Conservation (phyloP, 2,113 vertebrate genomes). For the Neodon shergylaensis region DNA sequence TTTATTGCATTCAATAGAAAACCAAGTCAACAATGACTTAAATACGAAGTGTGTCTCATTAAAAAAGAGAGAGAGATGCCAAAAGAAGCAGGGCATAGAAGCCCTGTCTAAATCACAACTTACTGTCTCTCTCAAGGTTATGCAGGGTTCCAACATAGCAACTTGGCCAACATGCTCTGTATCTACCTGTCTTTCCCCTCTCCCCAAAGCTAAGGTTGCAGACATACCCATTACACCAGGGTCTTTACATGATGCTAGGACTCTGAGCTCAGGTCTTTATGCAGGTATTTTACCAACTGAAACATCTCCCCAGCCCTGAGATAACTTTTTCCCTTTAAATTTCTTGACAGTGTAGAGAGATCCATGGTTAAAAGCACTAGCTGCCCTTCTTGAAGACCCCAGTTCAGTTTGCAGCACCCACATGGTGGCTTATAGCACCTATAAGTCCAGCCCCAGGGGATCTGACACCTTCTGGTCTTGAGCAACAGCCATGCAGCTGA, state of each 20-base stretch:
- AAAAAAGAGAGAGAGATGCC: background rate
- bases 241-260: background rate
- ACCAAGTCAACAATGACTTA: background rate
- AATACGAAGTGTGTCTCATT: background rate
- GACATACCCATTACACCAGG: too few relatives aligned
- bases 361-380: background rate
- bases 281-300: background rate
- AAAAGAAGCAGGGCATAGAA: background rate
- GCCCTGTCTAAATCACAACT: background rate
- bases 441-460: too few relatives aligned
- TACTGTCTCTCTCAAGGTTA: slow-evolving; percentile 38
- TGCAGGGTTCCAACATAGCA: background rate
- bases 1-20: slow-evolving; percentile 30
- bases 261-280: background rate
- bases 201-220: background rate
- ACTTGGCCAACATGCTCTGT: slow-evolving; percentile 10
- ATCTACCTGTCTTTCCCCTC: background rate
- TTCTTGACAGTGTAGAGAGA: background rate
- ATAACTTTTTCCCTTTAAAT: background rate
- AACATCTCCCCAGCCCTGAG: background rate
- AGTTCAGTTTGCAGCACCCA: background rate
- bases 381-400: background rate
- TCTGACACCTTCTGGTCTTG: background rate
- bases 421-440: background rate
- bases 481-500: background rate